These are phyloP conservation scores for Varanus salvator DNA, from an alignment of 2,113 vertebrate species.

Conservation along the genomic window DNA sequence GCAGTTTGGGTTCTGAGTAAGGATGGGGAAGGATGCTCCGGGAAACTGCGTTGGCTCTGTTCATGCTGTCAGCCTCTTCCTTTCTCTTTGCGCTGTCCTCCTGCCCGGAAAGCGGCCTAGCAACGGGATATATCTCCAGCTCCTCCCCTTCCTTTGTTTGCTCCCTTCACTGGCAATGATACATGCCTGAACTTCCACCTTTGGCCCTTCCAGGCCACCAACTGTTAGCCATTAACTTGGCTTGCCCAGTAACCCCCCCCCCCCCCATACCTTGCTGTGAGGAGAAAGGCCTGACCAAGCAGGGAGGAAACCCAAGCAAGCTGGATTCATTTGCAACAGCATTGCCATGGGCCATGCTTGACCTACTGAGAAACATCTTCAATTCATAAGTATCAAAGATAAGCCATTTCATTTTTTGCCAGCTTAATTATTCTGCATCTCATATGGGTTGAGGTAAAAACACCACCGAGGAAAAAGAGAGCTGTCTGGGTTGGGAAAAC, in stretches of 20 bases:
- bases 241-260: constrained; percentile 63
- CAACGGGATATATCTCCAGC: not conserved
- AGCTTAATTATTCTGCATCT: not conserved
- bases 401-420: not conserved
- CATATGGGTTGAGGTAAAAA: not conserved
- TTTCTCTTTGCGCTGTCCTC: fast-evolving
- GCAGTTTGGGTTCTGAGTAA: constrained; percentile 22
- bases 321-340: not conserved
- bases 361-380: not conserved
- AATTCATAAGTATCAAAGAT: not conserved
- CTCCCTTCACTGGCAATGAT: not conserved
- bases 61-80: constrained; percentile 58
- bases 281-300: not conserved
- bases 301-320: not conserved
- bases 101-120: fast-evolving
- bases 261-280: constrained; percentile 10
- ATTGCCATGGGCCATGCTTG: not conserved
- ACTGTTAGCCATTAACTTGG: constrained; percentile 74
- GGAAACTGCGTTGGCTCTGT: constrained; percentile 32
- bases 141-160: constrained; percentile 8
- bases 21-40: fast-evolving
- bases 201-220: constrained; percentile 35
- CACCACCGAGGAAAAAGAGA: not conserved
- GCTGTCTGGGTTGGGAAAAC: not conserved
- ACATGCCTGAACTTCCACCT: constrained; percentile 65